Conservation (phyloP, 30 jellyfish, hydroid and myxozoan genomes). For the Aurelia sp. region DNA sequence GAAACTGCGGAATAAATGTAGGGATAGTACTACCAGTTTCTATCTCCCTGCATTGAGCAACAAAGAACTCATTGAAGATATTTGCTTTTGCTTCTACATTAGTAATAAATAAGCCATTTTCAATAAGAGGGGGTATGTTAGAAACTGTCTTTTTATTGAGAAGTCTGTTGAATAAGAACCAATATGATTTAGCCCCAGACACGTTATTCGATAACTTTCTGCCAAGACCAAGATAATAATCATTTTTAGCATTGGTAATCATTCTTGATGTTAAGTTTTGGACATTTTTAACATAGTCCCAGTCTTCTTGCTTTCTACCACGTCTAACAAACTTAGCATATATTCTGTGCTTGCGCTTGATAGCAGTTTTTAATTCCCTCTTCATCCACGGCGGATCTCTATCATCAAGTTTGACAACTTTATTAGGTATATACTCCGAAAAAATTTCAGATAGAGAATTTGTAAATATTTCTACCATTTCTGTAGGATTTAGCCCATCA, state of each 20-base stretch:
- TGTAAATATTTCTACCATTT: conserved; percentile 47
- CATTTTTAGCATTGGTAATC: background rate
- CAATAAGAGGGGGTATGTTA: conserved; percentile 28
- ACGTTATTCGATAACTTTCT: conserved; percentile 46
- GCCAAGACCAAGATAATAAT: conserved; percentile 34
- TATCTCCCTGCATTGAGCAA: too few species aligned
- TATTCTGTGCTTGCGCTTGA: conserved; percentile 24
- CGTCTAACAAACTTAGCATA: too few species aligned
- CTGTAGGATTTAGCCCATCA: conserved; percentile 37
- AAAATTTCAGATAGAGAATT: conserved; percentile 29
- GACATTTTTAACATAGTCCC: conserved; percentile 33
- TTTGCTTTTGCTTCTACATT: too few species aligned
- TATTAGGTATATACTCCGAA: conserved; percentile 34
- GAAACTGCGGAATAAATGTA: too few species aligned
- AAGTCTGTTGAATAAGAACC: conserved; percentile 60
- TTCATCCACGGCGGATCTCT: conserved; percentile 66
- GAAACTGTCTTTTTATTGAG: conserved; percentile 43
- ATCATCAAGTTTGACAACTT: conserved; percentile 53
- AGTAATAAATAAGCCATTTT: too few species aligned
- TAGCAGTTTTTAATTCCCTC: conserved; percentile 53
- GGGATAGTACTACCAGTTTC: too few species aligned
- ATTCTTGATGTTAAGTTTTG: background rate
- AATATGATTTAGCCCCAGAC: conserved; percentile 47
- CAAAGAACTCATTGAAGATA: too few species aligned
- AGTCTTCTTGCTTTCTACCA: background rate